Evolutionary conservation across 2,888 invertebrate species (phyloP).

Genomic region (Cyclophora albipunctata): DNA sequence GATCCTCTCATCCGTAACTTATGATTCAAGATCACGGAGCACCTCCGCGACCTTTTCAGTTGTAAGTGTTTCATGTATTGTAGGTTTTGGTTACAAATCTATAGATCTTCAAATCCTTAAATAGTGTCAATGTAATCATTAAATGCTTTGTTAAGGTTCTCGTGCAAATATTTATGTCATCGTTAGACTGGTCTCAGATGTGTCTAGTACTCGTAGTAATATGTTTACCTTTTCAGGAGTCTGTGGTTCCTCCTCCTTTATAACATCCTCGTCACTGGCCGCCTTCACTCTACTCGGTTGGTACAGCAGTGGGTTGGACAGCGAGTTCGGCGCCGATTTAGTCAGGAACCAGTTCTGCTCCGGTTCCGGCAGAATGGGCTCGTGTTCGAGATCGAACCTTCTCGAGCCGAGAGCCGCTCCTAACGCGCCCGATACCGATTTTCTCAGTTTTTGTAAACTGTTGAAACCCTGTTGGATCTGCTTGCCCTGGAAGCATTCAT

Average conservation of each 20-base stretch:
- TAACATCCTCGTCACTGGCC: slow-evolving; percentile 45
- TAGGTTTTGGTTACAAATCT: too few species aligned
- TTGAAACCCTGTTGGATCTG: slow-evolving; percentile 75
- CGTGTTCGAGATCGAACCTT: slow-evolving; percentile 68
- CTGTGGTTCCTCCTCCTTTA: slow-evolving; percentile 50
- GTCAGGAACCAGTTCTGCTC: slow-evolving; percentile 87
- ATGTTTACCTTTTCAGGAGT: slow-evolving; percentile 43
- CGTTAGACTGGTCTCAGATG: too few species aligned
- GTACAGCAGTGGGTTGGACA: slow-evolving; percentile 77
- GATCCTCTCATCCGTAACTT: too few species aligned
- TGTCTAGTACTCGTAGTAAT: too few species aligned
- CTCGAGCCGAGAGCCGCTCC: slow-evolving; percentile 69
- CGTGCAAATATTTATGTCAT: too few species aligned
- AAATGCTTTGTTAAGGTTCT: too few species aligned
- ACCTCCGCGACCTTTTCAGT: background rate
- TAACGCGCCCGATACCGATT: slow-evolving; percentile 80
- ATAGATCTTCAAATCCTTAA: too few species aligned
- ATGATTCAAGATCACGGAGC: too few species aligned
- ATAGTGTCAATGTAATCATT: too few species aligned
- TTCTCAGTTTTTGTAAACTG: slow-evolving; percentile 81
- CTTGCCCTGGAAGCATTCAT: slow-evolving; percentile 72
- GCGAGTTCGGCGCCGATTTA: slow-evolving; percentile 85
- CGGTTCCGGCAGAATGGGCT: slow-evolving; percentile 64
- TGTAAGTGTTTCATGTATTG: too few species aligned
- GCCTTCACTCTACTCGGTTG: slow-evolving; percentile 44